A percentile compares a stretch with the other conserved stretches of the same genome.
Evolutionary conservation across 2,113 vertebrate genomes (phyloP).

Genomic region (Corythoichthys haematopterus): DNA sequence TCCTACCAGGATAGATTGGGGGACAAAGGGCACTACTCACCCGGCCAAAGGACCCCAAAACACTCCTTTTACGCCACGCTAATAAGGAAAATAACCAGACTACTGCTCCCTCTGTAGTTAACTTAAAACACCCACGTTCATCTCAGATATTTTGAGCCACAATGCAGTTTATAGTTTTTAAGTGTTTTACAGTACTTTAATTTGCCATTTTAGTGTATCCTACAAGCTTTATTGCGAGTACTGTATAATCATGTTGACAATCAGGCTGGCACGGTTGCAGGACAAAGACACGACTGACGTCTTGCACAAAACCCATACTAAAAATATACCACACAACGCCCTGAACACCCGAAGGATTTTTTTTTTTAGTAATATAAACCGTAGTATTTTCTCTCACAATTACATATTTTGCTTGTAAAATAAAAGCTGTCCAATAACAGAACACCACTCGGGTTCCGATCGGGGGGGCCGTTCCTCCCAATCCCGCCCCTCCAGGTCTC

Average conservation of each 20-base stretch:
- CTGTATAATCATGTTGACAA: not conserved
- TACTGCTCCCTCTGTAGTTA: constrained; percentile 23
- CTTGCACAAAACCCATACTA: too few species aligned
- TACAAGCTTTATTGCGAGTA: not conserved
- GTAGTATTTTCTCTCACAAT: too few species aligned
- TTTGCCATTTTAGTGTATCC: not conserved
- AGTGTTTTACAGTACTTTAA: not conserved
- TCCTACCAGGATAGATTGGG: constrained; percentile 41
- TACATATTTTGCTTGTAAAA: too few species aligned
- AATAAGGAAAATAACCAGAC: constrained; percentile 52
- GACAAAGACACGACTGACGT: too few species aligned
- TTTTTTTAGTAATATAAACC: too few species aligned
- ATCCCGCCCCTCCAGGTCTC: too few species aligned
- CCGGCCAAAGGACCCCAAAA: constrained; percentile 32
- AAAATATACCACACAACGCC: too few species aligned
- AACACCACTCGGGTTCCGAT: too few species aligned
- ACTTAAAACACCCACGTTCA: constrained; percentile 14
- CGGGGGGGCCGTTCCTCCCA: too few species aligned
- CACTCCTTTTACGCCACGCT: constrained; percentile 26
- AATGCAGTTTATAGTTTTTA: not conserved
- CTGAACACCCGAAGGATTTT: too few species aligned
- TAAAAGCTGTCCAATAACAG: too few species aligned
- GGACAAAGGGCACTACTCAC: constrained; percentile 66
- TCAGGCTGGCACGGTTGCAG: too few species aligned
- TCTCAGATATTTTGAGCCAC: constrained; percentile 15